Evolutionary conservation across 2,113 vertebrate genomes (phyloP), one percentile per base, ranked within the genome.

Genomic region (Scomber colias): DNA sequence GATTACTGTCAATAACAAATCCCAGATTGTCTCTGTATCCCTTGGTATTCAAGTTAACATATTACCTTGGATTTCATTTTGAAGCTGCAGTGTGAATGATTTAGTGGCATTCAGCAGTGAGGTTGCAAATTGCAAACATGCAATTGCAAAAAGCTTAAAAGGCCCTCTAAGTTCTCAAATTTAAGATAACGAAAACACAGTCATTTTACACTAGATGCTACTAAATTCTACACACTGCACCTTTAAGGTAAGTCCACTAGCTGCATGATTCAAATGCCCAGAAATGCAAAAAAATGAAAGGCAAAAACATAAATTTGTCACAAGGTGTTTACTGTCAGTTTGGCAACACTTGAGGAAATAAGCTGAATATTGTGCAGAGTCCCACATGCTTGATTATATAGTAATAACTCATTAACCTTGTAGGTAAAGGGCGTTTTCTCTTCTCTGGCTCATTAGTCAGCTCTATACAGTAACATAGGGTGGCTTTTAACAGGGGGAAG

Each of bases 341-440:
- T 46, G 77, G 78, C 64, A 72, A 60, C 75, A 74, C 15, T 48
- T 64, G 46, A 85, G 72, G 11, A 75, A 69, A 76, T 55, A 51
- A 50, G 51, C 53, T 60, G 65, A 79, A 81, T 84, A 51, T 63
- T 85, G 79, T 69, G 65, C 77, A 55, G 54, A 63, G 70, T 82
- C 86, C 79, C 86, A 77, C 77, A 81, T 84, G 81, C 75, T 81
- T 87, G 89, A 92, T 92, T 83, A 88, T 91, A 81, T 88, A 79
- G 90, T 93, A 90, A 91, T 92, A 92, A 91, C 83, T 85, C 88
- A 90, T 94, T 94, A 93, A 94, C 92, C 90, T 90, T 88, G 79
- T 75, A 88, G 89, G 88, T 92, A 89, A 89, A 93, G 86, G 87
- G 71, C 46, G 24, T 89, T 85, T 92, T 62, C 75, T 83, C 62